Percentiles rank a stretch among this genome's conserved stretches.
These are phyloP conservation scores for Perca flavescens DNA, from an alignment of 2,113 vertebrate species.

Conservation along the genomic window DNA sequence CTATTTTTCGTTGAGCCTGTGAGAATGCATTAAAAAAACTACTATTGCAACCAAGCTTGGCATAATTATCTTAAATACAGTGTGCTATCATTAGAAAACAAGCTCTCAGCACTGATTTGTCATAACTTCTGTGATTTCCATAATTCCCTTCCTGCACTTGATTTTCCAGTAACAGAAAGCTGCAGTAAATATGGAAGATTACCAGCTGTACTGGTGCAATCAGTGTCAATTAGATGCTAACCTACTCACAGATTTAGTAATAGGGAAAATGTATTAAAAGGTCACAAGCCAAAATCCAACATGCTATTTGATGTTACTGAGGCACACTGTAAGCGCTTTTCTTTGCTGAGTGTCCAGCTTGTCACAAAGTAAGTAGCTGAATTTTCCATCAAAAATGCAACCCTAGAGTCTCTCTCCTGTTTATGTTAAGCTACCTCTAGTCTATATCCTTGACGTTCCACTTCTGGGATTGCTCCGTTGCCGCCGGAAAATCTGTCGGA, in stretches of 20 bases:
- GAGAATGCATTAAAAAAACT: background rate
- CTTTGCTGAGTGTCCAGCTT: constrained; percentile 22
- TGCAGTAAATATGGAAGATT: constrained; percentile 8
- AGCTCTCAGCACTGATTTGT: background rate
- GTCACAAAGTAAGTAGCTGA: constrained; percentile 53
- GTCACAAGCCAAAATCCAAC: constrained; percentile 20
- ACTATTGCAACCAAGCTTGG: constrained; percentile 12
- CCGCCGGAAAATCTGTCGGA: too few species aligned
- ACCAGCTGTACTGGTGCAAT: background rate
- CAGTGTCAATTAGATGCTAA: background rate
- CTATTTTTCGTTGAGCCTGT: background rate
- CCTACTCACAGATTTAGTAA: background rate
- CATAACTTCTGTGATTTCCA: background rate
- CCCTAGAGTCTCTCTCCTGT: constrained; percentile 68
- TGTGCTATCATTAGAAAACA: constrained; percentile 20
- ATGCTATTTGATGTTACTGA: constrained; percentile 12
- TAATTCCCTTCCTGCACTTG: background rate
- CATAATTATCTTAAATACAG: background rate
- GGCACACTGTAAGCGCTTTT: constrained; percentile 19
- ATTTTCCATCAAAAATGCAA: constrained; percentile 77
- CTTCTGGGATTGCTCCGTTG: too few species aligned
- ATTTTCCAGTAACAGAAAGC: constrained; percentile 13
- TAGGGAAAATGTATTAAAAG: constrained; percentile 17
- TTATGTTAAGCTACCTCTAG: constrained; percentile 46
- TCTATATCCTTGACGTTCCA: too few species aligned